Conservation (phyloP, 1,140 invertebrate species). For the Pogonomyrmex californicus region DNA sequence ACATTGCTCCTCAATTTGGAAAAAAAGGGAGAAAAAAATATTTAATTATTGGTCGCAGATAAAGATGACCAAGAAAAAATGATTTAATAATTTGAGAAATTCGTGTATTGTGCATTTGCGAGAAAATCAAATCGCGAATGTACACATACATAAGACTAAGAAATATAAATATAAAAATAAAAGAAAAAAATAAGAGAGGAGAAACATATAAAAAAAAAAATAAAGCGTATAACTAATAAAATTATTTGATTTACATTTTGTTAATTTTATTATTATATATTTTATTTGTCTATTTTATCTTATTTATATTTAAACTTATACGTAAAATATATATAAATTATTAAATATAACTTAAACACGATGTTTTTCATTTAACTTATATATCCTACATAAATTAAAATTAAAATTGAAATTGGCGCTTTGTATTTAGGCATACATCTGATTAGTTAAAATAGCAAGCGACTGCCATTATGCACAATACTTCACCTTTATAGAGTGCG, state of each 20-base stretch:
- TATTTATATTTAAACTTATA: neutral
- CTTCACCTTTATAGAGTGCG: too few species aligned
- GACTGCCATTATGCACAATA: too few species aligned
- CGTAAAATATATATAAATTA: too few species aligned
- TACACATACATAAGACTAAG: neutral
- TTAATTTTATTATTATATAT: neutral
- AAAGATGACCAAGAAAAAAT: neutral
- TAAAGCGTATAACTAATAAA: neutral
- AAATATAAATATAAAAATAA: constrained; percentile 2
- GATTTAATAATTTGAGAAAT: neutral
- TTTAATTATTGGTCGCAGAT: neutral
- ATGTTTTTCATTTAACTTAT: too few species aligned
- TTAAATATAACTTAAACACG: too few species aligned
- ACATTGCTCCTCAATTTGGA: neutral
- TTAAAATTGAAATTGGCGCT: too few species aligned
- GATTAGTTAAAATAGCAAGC: too few species aligned
- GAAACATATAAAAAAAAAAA: neutral
- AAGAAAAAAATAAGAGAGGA: neutral
- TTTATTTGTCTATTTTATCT: neutral
- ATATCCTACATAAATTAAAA: too few species aligned
- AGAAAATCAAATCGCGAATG: neutral
- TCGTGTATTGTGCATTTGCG: too few species aligned
- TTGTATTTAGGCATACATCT: too few species aligned
- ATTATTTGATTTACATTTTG: neutral
- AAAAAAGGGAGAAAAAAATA: neutral